Conservation (phyloP, 2,113 vertebrate genomes). For the Misgurnus anguillicaudatus region DNA sequence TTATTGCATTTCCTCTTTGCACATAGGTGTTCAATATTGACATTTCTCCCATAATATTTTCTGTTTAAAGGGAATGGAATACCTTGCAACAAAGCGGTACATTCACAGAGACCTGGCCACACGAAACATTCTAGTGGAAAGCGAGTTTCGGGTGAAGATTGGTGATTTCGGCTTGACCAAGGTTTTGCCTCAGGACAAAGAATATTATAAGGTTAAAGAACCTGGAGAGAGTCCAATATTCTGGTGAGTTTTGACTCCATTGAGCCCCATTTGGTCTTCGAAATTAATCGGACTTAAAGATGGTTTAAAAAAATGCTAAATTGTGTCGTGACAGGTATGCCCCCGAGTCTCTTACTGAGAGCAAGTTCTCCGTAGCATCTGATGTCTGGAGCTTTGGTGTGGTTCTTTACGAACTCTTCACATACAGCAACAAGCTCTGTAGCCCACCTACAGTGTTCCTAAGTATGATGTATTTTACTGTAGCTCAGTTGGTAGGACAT, state of each 20-base stretch:
- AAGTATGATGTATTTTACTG: conserved; percentile 60
- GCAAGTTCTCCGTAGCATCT: conserved; percentile 96
- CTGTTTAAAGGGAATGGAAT: conserved; percentile 91
- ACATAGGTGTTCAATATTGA: neutral
- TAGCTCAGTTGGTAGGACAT: no score
- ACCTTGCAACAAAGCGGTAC: conserved; percentile 91
- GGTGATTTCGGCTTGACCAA: conserved; percentile 97
- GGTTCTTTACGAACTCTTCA: conserved; percentile 96
- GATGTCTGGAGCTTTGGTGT: conserved; percentile 99
- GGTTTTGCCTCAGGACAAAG: conserved; percentile 95
- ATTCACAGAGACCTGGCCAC: conserved; percentile 97
- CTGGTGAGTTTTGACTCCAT: conserved; percentile 78
- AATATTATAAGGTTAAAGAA: conserved; percentile 97
- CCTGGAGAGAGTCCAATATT: conserved; percentile 99
- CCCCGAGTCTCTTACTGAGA: conserved; percentile 94
- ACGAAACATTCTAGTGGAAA: conserved; percentile 95
- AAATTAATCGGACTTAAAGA: no score
- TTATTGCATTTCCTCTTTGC: neutral
- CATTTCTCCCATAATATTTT: neutral
- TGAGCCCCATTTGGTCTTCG: no score
- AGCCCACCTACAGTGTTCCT: conserved; percentile 96
- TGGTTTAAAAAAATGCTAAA: no score
- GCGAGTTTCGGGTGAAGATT: conserved; percentile 95
- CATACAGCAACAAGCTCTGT: conserved; percentile 92
- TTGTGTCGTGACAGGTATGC: conserved; percentile 83